phyloP scores from a whole-genome alignment of 2,888 invertebrate species.

The Pilophorus perplexus region DNA sequence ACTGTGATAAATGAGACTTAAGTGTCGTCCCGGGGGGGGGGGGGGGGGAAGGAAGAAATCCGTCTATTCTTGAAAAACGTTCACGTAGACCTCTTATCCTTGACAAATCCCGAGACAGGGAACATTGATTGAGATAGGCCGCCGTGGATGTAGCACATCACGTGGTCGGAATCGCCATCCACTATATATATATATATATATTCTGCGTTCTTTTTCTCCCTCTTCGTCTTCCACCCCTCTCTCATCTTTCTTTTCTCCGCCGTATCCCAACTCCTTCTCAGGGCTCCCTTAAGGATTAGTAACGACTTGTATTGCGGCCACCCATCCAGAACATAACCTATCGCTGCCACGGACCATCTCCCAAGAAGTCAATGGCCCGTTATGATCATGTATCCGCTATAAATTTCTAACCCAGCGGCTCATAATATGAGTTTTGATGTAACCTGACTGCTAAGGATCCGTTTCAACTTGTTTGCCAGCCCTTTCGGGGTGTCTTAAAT shows the following conservation, averaged over 20 bases:
- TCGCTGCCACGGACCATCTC: background rate
- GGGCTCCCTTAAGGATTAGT: background rate
- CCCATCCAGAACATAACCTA: slow-evolving; percentile 20
- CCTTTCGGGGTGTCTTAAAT: no score
- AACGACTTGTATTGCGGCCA: slow-evolving; percentile 12
- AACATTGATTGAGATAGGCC: slow-evolving; percentile 41
- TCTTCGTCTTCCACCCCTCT: background rate
- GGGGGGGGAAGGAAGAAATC: background rate
- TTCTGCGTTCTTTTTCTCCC: background rate
- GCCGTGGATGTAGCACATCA: slow-evolving; percentile 35
- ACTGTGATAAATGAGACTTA: no score
- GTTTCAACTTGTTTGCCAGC: no score
- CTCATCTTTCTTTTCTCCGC: background rate
- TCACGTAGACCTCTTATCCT: slow-evolving; percentile 40
- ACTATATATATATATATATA: background rate
- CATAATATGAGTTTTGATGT: no score
- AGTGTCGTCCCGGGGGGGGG: no score
- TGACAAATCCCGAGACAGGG: slow-evolving; percentile 41
- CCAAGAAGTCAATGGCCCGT: background rate
- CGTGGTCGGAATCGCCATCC: slow-evolving; percentile 33
- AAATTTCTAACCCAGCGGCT: no score
- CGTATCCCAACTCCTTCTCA: background rate
- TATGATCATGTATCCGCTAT: background rate
- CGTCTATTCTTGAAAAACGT: slow-evolving; percentile 35
- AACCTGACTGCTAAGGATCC: no score